Evolutionary conservation across 1,140 invertebrate genomes (phyloP), one percentile per base, ranked within the genome.

Genomic region (Cherax destructor): DNA sequence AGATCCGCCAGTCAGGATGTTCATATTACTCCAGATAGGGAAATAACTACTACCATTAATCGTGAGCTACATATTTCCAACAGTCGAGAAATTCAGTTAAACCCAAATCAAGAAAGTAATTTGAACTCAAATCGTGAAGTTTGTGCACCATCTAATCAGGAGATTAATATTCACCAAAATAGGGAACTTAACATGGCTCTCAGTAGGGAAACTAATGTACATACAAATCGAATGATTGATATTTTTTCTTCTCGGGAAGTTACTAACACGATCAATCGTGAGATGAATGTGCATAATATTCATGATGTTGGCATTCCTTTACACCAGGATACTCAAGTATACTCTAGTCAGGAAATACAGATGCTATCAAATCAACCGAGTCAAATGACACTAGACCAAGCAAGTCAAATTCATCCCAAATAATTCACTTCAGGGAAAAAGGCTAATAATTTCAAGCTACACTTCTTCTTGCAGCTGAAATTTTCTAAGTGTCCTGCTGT

Each of bases 311-410:
- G 7, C 47, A 30, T 56, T 56, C 49, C 49, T 10, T 56, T 78
- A 50, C 49, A 87, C 30, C 85, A 30, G 2, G 76, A 87, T 18
- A 30, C 30, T 47, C 85, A 61, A 16, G n/a, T n/a, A 3, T 59
- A 61, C 56, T 47, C 85, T 59, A 87, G 85, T 79, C 74, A 77
- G 72, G 85, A 87, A 30, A 61, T 87, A 52, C 56, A 79, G 18
- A 59, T 87, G 5, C 4, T 87, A 47, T 52, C 74, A 18, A 79
- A 47, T 13, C 85, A 87, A 18, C 50, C 41, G 41, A 7, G 77
- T 41, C 76, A 87, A 61, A 77, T 87, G 50, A 61, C 76, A 9
- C 16, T 87, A 61, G 56, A 87, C 24, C 69, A 56, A 47, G 50
- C 11, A 24, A 74, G 69, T 30, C 69, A 74, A n/a, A 7, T 74